Evolutionary conservation across 2,113 vertebrate species (phyloP).

Genomic region (Actenoides lindsayi): DNA sequence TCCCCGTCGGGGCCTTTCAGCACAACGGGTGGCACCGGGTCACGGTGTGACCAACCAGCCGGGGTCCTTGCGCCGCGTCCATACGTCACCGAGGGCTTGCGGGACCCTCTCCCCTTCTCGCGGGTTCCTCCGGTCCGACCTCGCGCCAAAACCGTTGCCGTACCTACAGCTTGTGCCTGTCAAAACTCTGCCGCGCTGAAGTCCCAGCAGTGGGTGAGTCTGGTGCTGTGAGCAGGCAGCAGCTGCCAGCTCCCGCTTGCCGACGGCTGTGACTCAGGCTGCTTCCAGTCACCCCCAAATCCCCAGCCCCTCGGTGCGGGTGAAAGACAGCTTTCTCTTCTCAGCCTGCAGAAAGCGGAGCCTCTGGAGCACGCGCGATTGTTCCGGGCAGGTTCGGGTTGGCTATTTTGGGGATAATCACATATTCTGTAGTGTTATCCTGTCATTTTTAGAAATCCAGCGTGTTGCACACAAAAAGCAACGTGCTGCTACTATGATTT

Average conservation of each 20-base stretch:
- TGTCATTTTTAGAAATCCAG: constrained; percentile 1
- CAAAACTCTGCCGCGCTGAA: background rate
- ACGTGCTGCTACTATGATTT: background rate
- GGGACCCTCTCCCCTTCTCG: fast-evolving
- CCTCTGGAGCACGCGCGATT: background rate
- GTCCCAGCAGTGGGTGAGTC: background rate
- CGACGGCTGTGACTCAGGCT: background rate
- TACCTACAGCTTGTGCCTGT: background rate
- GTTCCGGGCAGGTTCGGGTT: background rate
- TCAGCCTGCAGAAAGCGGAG: background rate
- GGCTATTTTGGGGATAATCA: constrained; percentile 20
- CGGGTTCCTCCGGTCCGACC: background rate
- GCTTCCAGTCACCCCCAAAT: background rate
- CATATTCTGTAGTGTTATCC: background rate
- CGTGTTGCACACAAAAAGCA: background rate
- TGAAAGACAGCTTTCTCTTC: background rate
- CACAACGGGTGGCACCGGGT: background rate
- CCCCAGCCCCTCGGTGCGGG: background rate
- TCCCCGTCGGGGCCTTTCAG: background rate
- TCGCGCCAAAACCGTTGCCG: background rate
- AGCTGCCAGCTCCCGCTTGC: background rate
- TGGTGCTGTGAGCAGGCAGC: background rate
- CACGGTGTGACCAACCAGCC: background rate
- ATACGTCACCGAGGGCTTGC: background rate
- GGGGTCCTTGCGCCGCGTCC: fast-evolving